These are phyloP conservation scores for Siphlonurus alternatus DNA, from an alignment of 2,888 invertebrate species.

Conservation along the genomic window DNA sequence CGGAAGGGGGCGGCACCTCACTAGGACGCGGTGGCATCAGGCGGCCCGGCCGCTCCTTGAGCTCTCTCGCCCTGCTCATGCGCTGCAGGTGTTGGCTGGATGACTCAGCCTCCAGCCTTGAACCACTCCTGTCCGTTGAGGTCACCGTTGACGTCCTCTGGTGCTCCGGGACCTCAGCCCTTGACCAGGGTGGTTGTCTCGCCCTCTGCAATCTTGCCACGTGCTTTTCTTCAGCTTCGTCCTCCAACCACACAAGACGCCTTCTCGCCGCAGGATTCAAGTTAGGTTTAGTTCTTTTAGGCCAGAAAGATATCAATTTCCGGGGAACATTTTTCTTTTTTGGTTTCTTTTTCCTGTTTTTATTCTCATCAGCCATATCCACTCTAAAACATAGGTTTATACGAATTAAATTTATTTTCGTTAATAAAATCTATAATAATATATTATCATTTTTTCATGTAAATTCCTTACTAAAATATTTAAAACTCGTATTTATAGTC, in stretches of 20 bases:
- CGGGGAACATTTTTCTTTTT: background rate
- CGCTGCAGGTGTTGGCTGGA: background rate
- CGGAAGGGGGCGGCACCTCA: background rate
- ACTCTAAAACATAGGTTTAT: too few species aligned
- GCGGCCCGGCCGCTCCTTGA: background rate
- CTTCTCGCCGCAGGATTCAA: background rate
- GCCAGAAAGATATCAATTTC: background rate
- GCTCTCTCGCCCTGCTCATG: background rate
- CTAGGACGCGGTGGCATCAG: background rate
- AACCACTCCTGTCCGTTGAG: background rate
- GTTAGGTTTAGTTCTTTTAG: background rate
- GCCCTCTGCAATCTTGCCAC: background rate
- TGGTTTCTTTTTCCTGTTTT: background rate
- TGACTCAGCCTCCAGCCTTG: too few species aligned
- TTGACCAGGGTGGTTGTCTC: background rate
- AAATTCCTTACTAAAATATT: too few species aligned
- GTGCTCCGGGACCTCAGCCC: background rate
- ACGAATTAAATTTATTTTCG: too few species aligned
- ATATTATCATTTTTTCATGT: too few species aligned
- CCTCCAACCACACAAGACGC: background rate
- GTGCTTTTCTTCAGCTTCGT: background rate
- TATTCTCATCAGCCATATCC: background rate
- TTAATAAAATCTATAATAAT: too few species aligned
- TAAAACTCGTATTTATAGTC: too few species aligned
- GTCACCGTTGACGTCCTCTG: background rate